Percentiles rank a stretch among this genome's conserved stretches.
Conservation (phyloP, 2,888 invertebrate species). For the Cerceris rybyensis region DNA sequence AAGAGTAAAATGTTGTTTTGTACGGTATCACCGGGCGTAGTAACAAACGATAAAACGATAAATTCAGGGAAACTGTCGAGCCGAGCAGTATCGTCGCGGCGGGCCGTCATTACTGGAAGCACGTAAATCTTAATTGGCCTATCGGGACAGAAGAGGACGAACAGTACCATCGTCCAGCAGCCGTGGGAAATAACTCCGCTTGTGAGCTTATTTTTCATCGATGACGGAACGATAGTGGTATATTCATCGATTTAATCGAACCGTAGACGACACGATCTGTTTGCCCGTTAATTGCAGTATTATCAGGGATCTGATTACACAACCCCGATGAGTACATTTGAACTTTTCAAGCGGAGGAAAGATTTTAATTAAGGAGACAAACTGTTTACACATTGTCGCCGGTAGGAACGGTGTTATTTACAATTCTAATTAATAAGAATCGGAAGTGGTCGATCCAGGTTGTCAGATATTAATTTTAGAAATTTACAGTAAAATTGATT, state of each 20-base stretch:
- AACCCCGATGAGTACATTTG: not conserved
- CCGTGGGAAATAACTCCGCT: slow-evolving; percentile 28
- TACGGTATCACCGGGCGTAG: slow-evolving; percentile 25
- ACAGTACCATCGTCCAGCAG: slow-evolving; percentile 14
- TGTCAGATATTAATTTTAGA: too few species aligned
- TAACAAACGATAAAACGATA: slow-evolving; percentile 61
- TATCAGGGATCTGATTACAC: not conserved
- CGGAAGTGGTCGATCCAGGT: too few species aligned
- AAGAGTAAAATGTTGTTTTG: slow-evolving; percentile 23
- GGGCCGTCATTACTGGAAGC: slow-evolving; percentile 47
- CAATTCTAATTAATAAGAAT: too few species aligned
- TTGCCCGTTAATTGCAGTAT: slow-evolving; percentile 23
- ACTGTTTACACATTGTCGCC: not conserved
- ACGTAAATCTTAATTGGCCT: slow-evolving; percentile 65
- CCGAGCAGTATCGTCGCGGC: slow-evolving; percentile 44
- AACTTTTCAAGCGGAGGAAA: slow-evolving; percentile 11
- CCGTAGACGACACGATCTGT: not conserved
- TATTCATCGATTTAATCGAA: slow-evolving; percentile 32
- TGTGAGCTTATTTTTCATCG: slow-evolving; percentile 23
- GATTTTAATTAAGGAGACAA: slow-evolving; percentile 24
- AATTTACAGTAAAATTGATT: too few species aligned
- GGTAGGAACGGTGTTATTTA: not conserved
- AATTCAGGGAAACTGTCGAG: slow-evolving; percentile 51
- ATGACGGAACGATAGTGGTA: slow-evolving; percentile 8
- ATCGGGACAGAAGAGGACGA: slow-evolving; percentile 8